Evolutionary conservation across 2,888 invertebrate species (phyloP).

Genomic region (Epiblema foenella): DNA sequence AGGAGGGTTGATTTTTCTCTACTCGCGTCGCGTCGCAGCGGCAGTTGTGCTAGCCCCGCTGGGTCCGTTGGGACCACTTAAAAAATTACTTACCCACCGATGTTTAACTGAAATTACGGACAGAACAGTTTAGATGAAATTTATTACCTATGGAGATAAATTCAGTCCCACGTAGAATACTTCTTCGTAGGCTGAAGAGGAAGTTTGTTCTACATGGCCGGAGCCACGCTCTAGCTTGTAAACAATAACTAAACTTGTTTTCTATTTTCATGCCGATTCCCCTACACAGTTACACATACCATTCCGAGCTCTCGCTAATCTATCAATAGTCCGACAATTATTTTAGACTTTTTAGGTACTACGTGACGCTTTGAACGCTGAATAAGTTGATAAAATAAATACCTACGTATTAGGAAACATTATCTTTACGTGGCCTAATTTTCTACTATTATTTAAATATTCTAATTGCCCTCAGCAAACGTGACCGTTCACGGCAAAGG

Average conservation of each 20-base stretch:
- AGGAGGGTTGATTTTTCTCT: too few relatives aligned
- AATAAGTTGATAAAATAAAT: conserved; percentile 20
- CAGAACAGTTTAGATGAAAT: too few relatives aligned
- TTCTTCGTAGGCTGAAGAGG: too few relatives aligned
- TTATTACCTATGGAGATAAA: too few relatives aligned
- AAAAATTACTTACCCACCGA: too few relatives aligned
- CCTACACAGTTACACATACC: neutral
- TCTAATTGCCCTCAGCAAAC: neutral
- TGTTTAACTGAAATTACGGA: too few relatives aligned
- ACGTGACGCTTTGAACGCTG: conserved; percentile 8
- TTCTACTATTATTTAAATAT: neutral
- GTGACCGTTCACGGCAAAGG: neutral
- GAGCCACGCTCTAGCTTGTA: too few relatives aligned
- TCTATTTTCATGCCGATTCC: neutral
- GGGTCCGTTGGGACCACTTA: too few relatives aligned
- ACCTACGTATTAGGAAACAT: conserved; percentile 14
- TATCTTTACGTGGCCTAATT: neutral
- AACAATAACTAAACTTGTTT: neutral
- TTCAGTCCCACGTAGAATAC: too few relatives aligned
- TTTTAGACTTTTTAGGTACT: neutral
- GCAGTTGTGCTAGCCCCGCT: too few relatives aligned
- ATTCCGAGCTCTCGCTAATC: conserved; percentile 1
- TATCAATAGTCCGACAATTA: neutral
- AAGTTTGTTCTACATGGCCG: too few relatives aligned
- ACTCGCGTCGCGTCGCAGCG: too few relatives aligned